Percentiles rank a stretch among this genome's conserved stretches.
These are phyloP conservation scores for Pimpla rufipes DNA, from an alignment of 2,888 invertebrate genomes.

Conservation along the genomic window DNA sequence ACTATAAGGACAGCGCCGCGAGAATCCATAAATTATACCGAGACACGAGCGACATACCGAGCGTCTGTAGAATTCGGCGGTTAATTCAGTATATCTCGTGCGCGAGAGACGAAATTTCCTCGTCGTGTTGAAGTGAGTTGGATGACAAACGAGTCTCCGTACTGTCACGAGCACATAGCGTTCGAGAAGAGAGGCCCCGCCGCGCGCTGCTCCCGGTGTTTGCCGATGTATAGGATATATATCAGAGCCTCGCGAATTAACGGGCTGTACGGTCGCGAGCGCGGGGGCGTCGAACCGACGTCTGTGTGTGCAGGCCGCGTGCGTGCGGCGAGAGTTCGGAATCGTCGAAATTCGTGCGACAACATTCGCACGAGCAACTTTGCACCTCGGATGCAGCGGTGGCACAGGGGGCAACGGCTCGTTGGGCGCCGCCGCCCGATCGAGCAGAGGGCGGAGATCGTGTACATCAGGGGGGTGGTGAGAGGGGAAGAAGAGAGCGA, in stretches of 20 bases:
- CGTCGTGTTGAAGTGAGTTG: constrained; percentile 2
- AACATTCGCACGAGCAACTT: constrained; percentile 65
- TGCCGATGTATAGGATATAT: constrained; percentile 9
- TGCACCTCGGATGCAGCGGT: constrained; percentile 55
- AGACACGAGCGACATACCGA: not conserved
- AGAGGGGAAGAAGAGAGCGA: constrained; percentile 3
- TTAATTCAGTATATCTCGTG: not conserved
- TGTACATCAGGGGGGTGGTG: constrained; percentile 13
- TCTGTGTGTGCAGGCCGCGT: not conserved
- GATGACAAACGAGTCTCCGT: constrained; percentile 55
- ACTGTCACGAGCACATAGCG: constrained; percentile 23
- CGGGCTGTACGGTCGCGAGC: not conserved
- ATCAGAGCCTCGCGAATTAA: constrained; percentile 14
- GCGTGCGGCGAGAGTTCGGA: constrained; percentile 24
- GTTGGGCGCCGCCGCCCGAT: constrained; percentile 33
- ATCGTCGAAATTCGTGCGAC: constrained; percentile 54
- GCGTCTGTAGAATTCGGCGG: constrained; percentile 2
- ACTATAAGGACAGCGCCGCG: not conserved
- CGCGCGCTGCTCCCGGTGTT: not conserved
- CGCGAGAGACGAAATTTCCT: not conserved
- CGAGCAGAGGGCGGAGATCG: constrained; percentile 38
- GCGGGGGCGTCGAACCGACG: not conserved
- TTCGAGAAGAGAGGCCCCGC: not conserved
- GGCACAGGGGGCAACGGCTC: constrained; percentile 36
- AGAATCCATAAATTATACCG: constrained; percentile 8